Evolutionary conservation across 2,797 vertebrate genomes (phyloP), one percentile per base, ranked within the genome.

Genomic region (Sphaeramia orbicularis): DNA sequence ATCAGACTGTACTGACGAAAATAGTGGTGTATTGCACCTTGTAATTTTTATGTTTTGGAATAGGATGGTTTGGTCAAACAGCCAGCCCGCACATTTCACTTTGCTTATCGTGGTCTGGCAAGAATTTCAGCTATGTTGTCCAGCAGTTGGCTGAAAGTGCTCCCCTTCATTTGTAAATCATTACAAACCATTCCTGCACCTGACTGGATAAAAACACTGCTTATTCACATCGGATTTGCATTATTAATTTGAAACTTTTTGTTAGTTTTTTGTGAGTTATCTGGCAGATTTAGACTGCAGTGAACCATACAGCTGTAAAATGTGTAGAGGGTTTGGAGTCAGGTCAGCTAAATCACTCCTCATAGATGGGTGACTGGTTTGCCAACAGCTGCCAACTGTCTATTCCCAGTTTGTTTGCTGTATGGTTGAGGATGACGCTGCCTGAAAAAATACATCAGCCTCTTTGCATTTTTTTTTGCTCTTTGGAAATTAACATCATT

Each of bases 41-140:
- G 60, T 83, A 72, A 84, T 86, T 80, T 73, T 70, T 71, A 51
- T 21, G 14, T 67, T 76, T 76, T 60, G 67, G 71, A 80, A 66
- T 65, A 27, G 80, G 77, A 68, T 14, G 8, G 38, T 68, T 36
- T 37, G 16, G 60, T 71, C 18, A 16, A 68, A 56, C 54, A 56
- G 71, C 71, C 79, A 84, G 48, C 7, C 78, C 47, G 0, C 72
- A 74, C 52, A 58, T 80, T 70, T 83, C 51, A 64, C 55, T 76
- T 53, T 64, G 50, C 54, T 74, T 52, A 12, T 16, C 58, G 67
- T 60, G 80, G 78, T 49, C 62, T 73, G 74, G 74, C 56, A 59
- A 30, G 57, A 52, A 68, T 63, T 72, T 74, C 13, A 63, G 15
- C 65, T 35, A 44, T 10, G 6, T 59, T 54, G 60, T 49, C 21